These are phyloP conservation scores for Lathamus discolor DNA, from an alignment of 2,113 vertebrate genomes.

Conservation along the genomic window DNA sequence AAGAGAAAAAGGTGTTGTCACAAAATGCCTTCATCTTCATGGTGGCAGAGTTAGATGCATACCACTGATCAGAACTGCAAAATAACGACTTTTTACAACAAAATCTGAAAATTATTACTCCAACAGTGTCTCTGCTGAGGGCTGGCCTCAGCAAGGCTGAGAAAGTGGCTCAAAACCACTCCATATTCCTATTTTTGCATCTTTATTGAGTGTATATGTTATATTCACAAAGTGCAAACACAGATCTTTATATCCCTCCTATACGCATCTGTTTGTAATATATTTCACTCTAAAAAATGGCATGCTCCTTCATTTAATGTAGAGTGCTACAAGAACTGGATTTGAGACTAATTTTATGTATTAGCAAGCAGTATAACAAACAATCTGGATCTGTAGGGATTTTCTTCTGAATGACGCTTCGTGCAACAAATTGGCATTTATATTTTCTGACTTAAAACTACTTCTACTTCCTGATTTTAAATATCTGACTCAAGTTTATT, in stretches of 20 bases:
- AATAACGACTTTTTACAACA: not conserved
- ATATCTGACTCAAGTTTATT: constrained; percentile 8
- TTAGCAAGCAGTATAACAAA: not conserved
- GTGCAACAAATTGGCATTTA: not conserved
- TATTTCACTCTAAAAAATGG: not conserved
- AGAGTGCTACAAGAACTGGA: not conserved
- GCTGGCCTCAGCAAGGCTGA: not conserved
- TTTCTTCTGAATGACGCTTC: not conserved
- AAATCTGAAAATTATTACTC: not conserved
- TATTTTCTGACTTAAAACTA: constrained; percentile 27
- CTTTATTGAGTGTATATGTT: not conserved
- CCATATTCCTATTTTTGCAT: not conserved
- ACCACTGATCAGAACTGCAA: not conserved
- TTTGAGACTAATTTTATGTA: not conserved
- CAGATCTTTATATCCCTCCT: not conserved
- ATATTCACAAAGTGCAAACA: not conserved
- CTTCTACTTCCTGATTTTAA: constrained; percentile 4
- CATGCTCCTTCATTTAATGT: not conserved
- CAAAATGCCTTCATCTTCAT: not conserved
- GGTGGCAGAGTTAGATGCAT: not conserved
- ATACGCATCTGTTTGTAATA: not conserved
- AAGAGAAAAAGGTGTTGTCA: not conserved
- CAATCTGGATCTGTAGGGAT: not conserved
- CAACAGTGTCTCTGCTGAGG: fast-evolving
- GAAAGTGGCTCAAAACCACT: not conserved